Percentiles rank a stretch among this genome's conserved stretches.
Conservation (phyloP, 2,113 vertebrate species). For the Zeus faber region DNA sequence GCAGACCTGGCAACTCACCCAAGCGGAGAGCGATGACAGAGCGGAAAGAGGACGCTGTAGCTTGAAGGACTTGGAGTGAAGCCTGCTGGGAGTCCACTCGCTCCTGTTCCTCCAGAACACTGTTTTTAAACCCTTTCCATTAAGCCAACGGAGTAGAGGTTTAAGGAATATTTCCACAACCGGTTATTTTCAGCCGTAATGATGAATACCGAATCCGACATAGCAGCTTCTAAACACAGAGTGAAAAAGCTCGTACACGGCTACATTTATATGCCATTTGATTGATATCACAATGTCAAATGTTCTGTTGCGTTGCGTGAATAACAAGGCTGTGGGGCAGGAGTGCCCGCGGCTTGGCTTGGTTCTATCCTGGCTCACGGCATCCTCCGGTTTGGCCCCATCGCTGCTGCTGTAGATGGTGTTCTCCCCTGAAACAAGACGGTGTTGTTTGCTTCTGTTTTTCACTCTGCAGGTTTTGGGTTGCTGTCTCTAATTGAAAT, state of each 20-base stretch:
- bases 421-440: slow-evolving; percentile 31
- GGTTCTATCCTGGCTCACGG: slow-evolving; percentile 25
- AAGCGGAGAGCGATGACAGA: slow-evolving; percentile 21
- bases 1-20: slow-evolving; percentile 31
- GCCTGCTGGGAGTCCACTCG: slow-evolving; percentile 24
- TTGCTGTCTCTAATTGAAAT: too few relatives aligned
- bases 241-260: not conserved
- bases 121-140: slow-evolving; percentile 27
- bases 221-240: slow-evolving; percentile 18
- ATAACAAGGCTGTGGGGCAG: slow-evolving; percentile 30
- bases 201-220: slow-evolving; percentile 12
- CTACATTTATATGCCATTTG: not conserved
- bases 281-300: too few relatives aligned
- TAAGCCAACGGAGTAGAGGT: slow-evolving; percentile 27
- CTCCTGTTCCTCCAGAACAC: slow-evolving; percentile 21
- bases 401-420: slow-evolving; percentile 29
- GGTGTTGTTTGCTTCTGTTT: too few relatives aligned
- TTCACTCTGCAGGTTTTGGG: too few relatives aligned
- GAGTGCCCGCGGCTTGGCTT: slow-evolving; percentile 28
- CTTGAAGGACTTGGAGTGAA: slow-evolving; percentile 42
- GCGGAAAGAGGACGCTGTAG: slow-evolving; percentile 30
- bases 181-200: slow-evolving; percentile 17
- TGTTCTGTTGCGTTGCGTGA: slow-evolving; percentile 32
- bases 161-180: slow-evolving; percentile 21
- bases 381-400: slow-evolving; percentile 16